These are phyloP conservation scores for Bombus haemorrhoidalis DNA, from an alignment of 1,140 invertebrate genomes.

Conservation along the genomic window DNA sequence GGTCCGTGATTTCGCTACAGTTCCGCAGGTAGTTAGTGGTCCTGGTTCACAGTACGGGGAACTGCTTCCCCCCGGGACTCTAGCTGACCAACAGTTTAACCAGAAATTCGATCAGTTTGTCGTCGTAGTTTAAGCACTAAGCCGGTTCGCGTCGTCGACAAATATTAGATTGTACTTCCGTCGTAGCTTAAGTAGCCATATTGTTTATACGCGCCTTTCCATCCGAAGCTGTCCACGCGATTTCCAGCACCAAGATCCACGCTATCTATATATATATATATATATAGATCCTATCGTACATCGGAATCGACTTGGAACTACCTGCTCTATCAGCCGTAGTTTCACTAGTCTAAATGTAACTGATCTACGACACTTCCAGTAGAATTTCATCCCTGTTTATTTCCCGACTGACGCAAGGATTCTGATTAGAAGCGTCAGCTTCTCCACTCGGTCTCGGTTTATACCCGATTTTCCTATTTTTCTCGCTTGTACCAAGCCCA, in stretches of 20 bases:
- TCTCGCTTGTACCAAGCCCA: too few species aligned
- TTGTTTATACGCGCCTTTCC: constrained; percentile 2
- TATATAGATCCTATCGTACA: too few species aligned
- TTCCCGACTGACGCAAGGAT: background rate
- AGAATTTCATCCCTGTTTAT: too few species aligned
- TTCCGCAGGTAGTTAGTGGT: constrained; percentile 42
- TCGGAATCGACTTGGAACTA: background rate
- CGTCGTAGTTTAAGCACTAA: constrained; percentile 29
- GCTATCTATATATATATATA: too few species aligned
- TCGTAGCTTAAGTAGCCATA: constrained; percentile 4
- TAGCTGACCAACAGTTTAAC: constrained; percentile 52
- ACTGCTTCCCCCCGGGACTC: background rate
- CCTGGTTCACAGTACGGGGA: background rate
- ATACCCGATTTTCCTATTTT: background rate
- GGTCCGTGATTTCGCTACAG: constrained; percentile 34
- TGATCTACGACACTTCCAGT: too few species aligned
- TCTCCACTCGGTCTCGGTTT: background rate
- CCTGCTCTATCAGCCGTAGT: too few species aligned
- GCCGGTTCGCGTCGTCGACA: background rate
- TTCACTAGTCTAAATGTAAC: too few species aligned
- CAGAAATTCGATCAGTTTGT: constrained; percentile 52
- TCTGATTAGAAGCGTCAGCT: background rate
- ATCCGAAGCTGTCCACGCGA: background rate
- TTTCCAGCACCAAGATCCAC: background rate
- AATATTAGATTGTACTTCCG: constrained; percentile 21